Evolutionary conservation across 2,888 invertebrate genomes (phyloP).

Genomic region (Congeria kusceri): DNA sequence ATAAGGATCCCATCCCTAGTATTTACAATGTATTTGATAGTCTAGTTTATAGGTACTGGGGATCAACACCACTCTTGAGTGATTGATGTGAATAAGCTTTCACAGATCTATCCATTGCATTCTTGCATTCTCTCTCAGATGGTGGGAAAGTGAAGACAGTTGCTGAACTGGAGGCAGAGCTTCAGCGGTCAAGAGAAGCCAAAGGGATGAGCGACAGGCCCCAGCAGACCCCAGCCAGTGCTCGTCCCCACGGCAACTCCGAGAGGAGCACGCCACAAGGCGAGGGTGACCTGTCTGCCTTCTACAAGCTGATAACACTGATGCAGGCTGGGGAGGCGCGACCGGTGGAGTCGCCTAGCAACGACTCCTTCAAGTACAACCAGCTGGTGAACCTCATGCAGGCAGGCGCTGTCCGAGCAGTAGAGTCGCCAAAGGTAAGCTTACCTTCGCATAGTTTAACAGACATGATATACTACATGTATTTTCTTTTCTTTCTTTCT

Average conservation of each 20-base stretch:
- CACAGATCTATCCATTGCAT: too few species aligned
- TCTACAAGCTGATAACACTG: slow-evolving; percentile 83
- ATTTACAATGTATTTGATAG: background rate
- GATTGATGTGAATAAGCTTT: too few species aligned
- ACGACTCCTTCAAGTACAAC: slow-evolving; percentile 56
- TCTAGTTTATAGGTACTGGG: too few species aligned
- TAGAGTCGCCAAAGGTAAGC: slow-evolving; percentile 70
- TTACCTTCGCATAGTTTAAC: too few species aligned
- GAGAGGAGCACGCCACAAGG: slow-evolving; percentile 29
- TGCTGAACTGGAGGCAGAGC: slow-evolving; percentile 81
- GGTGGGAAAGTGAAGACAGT: slow-evolving; percentile 77
- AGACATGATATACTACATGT: too few species aligned
- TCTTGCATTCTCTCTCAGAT: too few species aligned
- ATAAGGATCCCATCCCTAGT: background rate
- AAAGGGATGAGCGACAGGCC: slow-evolving; percentile 51
- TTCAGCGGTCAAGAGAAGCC: slow-evolving; percentile 43
- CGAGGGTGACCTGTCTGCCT: slow-evolving; percentile 81
- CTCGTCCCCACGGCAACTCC: slow-evolving; percentile 19
- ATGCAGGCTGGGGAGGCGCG: slow-evolving; percentile 81
- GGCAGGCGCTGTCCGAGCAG: slow-evolving; percentile 75
- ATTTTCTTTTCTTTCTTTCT: too few species aligned
- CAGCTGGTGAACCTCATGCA: slow-evolving; percentile 82
- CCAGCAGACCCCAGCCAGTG: slow-evolving; percentile 45
- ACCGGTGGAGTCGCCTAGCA: slow-evolving; percentile 73
- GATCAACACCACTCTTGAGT: too few species aligned